phyloP scores from a whole-genome alignment of 2,113 vertebrate genomes.

The Otocyon megalotis region DNA sequence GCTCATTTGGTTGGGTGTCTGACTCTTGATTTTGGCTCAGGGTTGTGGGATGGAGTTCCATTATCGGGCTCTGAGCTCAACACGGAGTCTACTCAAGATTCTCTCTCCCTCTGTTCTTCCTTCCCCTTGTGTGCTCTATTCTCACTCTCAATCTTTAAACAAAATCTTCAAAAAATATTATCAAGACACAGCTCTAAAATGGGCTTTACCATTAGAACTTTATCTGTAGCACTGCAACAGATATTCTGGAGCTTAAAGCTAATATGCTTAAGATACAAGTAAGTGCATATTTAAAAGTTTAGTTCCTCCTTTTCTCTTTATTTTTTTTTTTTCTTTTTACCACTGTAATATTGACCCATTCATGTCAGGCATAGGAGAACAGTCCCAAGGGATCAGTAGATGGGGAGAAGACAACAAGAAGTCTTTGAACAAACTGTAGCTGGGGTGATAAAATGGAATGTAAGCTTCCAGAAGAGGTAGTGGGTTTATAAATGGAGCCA shows the following conservation, averaged over 20 bases:
- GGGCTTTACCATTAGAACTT: neutral
- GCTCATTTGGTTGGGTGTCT: neutral
- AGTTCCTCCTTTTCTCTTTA: neutral
- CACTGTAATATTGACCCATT: neutral
- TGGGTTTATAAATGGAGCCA: neutral
- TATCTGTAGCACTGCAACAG: neutral
- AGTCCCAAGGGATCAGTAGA: neutral
- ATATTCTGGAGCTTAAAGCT: neutral
- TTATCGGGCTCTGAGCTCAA: neutral
- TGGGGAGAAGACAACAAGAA: neutral
- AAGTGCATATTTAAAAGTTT: neutral
- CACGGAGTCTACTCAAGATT: neutral
- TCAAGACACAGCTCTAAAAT: neutral
- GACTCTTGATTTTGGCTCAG: neutral
- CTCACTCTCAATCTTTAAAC: neutral
- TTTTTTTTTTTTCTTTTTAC: neutral
- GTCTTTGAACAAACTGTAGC: neutral
- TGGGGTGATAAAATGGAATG: neutral
- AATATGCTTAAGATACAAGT: neutral
- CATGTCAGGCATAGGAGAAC: accelerated
- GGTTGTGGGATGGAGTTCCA: neutral
- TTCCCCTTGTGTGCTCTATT: neutral
- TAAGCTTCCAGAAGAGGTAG: neutral
- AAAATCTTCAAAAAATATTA: neutral
- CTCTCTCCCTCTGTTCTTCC: neutral